Conservation (phyloP, 2,797 vertebrate genomes). For the Diglossa cyanea region DNA sequence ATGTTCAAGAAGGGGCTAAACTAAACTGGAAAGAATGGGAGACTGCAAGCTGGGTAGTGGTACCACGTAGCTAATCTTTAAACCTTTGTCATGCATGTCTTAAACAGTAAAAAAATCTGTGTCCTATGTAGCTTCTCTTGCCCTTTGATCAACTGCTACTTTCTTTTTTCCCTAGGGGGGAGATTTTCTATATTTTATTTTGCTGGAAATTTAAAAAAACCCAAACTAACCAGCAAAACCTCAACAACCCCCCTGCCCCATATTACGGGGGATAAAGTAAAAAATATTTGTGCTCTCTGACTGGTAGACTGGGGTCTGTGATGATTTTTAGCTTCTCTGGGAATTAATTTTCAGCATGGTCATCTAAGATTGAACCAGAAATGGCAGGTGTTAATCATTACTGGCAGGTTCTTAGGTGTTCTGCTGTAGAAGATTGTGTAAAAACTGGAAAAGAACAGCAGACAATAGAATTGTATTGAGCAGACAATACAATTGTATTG, state of each 20-base stretch:
- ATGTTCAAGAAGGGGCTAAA: not conserved
- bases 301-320: not conserved
- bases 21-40: not conserved
- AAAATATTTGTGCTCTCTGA: not conserved
- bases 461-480: not conserved
- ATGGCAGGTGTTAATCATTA: not conserved
- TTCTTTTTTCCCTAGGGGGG: not conserved
- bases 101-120: not conserved
- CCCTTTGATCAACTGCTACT: not conserved
- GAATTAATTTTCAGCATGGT: not conserved
- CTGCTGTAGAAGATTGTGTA: not conserved
- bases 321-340: not conserved
- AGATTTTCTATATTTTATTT: not conserved
- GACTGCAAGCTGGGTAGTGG: not conserved
- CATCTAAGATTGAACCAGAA: not conserved
- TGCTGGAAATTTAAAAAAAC: not conserved
- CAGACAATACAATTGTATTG: not conserved
- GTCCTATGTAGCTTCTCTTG: not conserved
- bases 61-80: not conserved
- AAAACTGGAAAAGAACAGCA: not conserved
- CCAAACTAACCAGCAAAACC: not conserved
- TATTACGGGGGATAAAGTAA: not conserved
- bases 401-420: not conserved
- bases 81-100: rapidly evolving
- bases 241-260: rapidly evolving